Evolutionary conservation across 2,888 invertebrate genomes (phyloP), one percentile per base, ranked within the genome.

Genomic region (Tanypteryx hageni): DNA sequence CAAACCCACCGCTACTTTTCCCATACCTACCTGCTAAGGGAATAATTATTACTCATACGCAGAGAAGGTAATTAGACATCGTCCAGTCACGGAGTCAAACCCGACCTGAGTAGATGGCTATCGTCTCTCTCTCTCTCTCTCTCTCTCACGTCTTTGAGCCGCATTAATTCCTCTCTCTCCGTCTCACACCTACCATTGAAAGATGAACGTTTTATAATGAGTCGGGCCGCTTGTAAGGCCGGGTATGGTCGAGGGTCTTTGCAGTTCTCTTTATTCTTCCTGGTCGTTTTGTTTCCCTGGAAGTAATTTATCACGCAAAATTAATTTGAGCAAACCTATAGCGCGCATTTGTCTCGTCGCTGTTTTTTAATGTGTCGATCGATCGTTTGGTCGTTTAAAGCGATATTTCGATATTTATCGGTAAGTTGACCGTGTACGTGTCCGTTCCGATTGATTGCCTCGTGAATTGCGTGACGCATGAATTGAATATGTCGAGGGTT

Each of bases 71-170:
- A 76, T 76, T 76, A 76, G 76, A 76, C 13, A 44, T 44, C 44
- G 76, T 76, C 76, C 76, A 27, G 76, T 76, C 76, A 13, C 3
- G 76, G 76, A 76, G 76, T 76, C 76, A 22, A 76, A 76, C 76
- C 76, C 27, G 76, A 76, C 22, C 76, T 68, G 68, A 11, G 68
- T 68, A 22, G 44, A 44, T 68, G 22, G 16, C 27, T 13, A 76
- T 76, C 11, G 22, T 27, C 22, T 76, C 76, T 22, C 76, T 76
- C 76, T 27, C 44, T 44, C 44, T 44, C 44, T 44, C 44, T 44
- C 44, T 44, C 76, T 22, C 22, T 76, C 76, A 76, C 27, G 76
- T 76, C 27, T 27, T 76, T 13, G 76, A 10, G 27, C 76, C 76
- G 22, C 76, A 27, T 76, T 76, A 27, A 76, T 76, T 0, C 11